Evolutionary conservation across 2,113 vertebrate genomes (phyloP).

Genomic region (Cyprinodon tularosa): DNA sequence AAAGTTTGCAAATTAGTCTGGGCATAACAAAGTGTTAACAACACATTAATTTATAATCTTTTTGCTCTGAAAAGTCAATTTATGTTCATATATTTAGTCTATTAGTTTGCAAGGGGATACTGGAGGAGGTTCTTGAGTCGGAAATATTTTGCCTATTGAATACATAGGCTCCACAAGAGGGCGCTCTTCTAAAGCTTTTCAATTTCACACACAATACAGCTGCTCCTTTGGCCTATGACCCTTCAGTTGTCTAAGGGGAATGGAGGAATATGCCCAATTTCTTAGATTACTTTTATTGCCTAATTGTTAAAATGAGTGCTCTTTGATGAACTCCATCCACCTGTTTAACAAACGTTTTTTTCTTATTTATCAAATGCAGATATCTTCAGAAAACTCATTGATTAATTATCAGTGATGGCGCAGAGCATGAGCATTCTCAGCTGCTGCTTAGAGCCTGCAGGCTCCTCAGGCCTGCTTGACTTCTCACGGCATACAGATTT

Average conservation of each 20-base stretch:
- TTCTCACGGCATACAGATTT: not conserved
- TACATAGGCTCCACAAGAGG: conserved; percentile 52
- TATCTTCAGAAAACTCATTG: not conserved
- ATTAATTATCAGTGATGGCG: not conserved
- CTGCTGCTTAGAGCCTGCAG: not conserved
- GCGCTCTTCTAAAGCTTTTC: conserved; percentile 34
- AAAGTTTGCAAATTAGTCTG: no score
- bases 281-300: not conserved
- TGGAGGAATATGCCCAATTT: not conserved
- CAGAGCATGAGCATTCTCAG: not conserved
- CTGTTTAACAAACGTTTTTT: no score
- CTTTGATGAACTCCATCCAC: not conserved
- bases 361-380: not conserved
- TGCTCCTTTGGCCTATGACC: not conserved
- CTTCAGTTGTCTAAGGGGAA: not conserved
- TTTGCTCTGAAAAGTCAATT: no score
- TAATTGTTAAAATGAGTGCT: not conserved
- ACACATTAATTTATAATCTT: no score
- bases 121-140: no score
- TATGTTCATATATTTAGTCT: no score
- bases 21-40: no score
- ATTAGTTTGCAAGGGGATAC: no score
- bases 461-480: not conserved
- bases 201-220: no score
- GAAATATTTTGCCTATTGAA: no score